Evolutionary conservation across 1,140 invertebrate species (phyloP), one percentile per base, ranked within the genome.

Genomic region (Chlorops oryzae): DNA sequence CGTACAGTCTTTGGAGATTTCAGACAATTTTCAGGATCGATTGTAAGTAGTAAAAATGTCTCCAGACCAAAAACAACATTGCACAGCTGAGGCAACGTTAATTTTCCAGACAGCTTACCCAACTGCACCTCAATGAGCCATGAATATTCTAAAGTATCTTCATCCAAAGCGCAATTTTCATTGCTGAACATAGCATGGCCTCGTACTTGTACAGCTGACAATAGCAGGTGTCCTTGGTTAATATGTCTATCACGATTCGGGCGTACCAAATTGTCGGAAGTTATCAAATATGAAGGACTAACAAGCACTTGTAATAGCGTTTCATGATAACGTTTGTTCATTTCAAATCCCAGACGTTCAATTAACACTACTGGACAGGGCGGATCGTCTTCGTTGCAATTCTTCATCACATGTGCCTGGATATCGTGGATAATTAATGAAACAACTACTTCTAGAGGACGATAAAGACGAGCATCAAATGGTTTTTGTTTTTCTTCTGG

Each of bases 161-260:
- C 85, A 63, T 95, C 91, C 18, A 96, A 74, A 24, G 82, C 82
- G 40, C 95, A 74, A 35, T 92, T 92, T 50, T 90, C 83, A 58
- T 92, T 87, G 53, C 94, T 98, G 70, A 98, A 98, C 85, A 98
- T 94, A 2, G 93, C 96, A 74, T 98, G 93, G 2, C 95, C 96
- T 56, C 94, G 77, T 34, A 88, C 80, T 76, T 95, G 90, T 24
- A 96, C 78, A 1, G 90, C 92, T 17, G 90, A 92, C 1, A 96
- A 75, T 76, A 92, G 84, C 43, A 96, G 73, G 72, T 94, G 90
- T 13, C 92, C 93, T 72, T 93, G 88, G 62, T 85, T 84, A 20
- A 96, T 75, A 73, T 92, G 90, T 57, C 80, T 76, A 40, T 90
- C 86, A 48, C 81, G 81, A 20, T 73, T 76, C 2, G 81, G 74